Percentiles rank a stretch among this genome's conserved stretches.
phyloP scores from a whole-genome alignment of 2,888 invertebrate species.

The Chrysopilus asiliformis region DNA sequence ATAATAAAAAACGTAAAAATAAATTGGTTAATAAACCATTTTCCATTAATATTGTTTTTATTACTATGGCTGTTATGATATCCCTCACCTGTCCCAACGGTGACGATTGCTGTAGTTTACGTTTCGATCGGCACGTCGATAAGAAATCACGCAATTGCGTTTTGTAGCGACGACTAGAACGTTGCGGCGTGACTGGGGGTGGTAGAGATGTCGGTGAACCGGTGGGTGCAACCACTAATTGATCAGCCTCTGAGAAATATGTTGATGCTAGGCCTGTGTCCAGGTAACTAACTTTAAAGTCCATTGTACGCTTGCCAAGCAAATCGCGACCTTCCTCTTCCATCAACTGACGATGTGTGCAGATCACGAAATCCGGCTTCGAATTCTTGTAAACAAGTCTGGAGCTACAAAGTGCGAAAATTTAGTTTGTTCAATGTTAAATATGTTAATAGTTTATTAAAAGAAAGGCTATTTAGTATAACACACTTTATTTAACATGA shows the following conservation, averaged over 20 bases:
- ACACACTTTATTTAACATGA: too few relatives aligned
- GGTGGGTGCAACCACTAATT: slow-evolving; percentile 46
- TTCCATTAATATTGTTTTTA: too few relatives aligned
- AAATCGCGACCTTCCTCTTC: slow-evolving; percentile 98
- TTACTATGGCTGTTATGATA: slow-evolving; percentile 1
- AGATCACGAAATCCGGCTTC: slow-evolving; percentile 97
- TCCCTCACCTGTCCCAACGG: slow-evolving; percentile 31
- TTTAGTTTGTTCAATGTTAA: too few relatives aligned
- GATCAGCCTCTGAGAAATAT: slow-evolving; percentile 79
- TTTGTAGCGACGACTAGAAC: slow-evolving; percentile 82
- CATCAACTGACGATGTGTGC: slow-evolving; percentile 97
- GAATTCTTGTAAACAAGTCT: slow-evolving; percentile 98
- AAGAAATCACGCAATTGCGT: slow-evolving; percentile 86
- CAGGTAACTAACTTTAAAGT: slow-evolving; percentile 93
- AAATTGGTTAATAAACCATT: too few relatives aligned
- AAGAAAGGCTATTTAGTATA: too few relatives aligned
- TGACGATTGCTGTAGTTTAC: slow-evolving; percentile 43
- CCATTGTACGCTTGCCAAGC: slow-evolving; percentile 95
- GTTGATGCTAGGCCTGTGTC: slow-evolving; percentile 85
- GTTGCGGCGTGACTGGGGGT: slow-evolving; percentile 52
- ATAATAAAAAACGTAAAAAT: too few relatives aligned
- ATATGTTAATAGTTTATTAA: too few relatives aligned
- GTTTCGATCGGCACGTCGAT: slow-evolving; percentile 78
- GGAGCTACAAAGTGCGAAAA: slow-evolving; percentile 43
- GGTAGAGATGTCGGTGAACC: slow-evolving; percentile 41